Evolutionary conservation across 2,797 vertebrate species (phyloP).

Genomic region (Sebastes elongatus): DNA sequence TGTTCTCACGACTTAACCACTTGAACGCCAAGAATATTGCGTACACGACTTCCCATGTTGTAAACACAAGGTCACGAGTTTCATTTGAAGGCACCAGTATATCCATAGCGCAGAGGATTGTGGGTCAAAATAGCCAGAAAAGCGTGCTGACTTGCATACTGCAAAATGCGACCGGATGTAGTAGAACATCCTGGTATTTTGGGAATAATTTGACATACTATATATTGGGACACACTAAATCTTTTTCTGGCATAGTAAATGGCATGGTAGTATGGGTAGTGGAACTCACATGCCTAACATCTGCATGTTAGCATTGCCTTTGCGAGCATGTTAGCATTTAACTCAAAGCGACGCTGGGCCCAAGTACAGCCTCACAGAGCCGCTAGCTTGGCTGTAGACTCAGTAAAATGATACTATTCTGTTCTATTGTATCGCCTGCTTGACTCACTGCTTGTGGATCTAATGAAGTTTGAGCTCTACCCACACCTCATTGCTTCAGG

Average conservation of each 20-base stretch:
- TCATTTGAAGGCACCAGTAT: too few relatives aligned
- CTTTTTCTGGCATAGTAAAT: background rate
- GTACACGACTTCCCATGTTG: too few relatives aligned
- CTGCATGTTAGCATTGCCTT: background rate
- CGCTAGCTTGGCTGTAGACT: background rate
- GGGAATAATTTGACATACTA: background rate
- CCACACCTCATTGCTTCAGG: constrained; percentile 49
- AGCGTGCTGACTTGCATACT: background rate
- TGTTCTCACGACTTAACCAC: too few relatives aligned
- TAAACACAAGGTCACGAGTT: too few relatives aligned
- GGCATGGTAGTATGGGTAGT: background rate
- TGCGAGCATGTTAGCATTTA: background rate
- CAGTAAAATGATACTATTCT: background rate
- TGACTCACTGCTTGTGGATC: constrained; percentile 20
- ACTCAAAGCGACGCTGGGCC: background rate
- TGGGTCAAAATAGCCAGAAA: background rate
- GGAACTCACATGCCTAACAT: background rate
- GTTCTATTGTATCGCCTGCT: background rate
- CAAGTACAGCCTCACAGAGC: background rate
- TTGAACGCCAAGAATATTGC: too few relatives aligned
- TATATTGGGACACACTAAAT: background rate
- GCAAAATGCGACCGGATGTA: background rate
- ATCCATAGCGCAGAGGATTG: background rate
- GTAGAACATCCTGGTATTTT: background rate
- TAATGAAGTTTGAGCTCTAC: constrained; percentile 61